Evolutionary conservation across 2,113 vertebrate species (phyloP).

Genomic region (Hypanus sabinus): DNA sequence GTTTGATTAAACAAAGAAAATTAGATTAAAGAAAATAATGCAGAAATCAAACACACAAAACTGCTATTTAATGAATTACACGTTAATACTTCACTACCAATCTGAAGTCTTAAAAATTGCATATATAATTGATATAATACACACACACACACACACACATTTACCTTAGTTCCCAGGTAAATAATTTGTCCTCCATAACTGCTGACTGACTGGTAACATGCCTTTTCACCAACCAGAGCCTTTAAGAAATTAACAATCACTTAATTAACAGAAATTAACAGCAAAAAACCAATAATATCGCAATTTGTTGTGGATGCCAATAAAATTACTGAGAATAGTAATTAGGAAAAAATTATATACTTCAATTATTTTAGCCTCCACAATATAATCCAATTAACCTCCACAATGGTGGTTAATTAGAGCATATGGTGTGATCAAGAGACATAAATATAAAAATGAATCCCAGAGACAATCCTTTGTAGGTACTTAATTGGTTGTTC

Average conservation of each 20-base stretch:
- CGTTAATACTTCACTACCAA: background rate
- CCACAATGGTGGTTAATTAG: background rate
- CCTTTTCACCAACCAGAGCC: conserved; percentile 93
- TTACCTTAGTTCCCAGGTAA: conserved; percentile 92
- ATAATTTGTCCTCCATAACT: conserved; percentile 86
- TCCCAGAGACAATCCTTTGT: background rate
- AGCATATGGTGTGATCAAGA: background rate
- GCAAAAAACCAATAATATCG: background rate
- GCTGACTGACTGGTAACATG: conserved; percentile 92
- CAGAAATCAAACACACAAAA: background rate
- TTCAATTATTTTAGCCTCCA: background rate
- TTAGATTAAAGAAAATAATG: background rate
- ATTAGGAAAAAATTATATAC: background rate
- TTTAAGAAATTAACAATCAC: conserved; percentile 44
- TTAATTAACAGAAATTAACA: background rate
- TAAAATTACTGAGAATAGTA: background rate
- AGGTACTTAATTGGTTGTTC: background rate
- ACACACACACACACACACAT: background rate
- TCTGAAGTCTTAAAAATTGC: background rate
- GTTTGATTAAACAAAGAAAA: background rate
- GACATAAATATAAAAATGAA: background rate
- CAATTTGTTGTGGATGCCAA: background rate
- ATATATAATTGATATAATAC: too few relatives aligned
- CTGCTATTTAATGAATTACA: background rate
- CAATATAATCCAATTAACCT: too few relatives aligned